Percentiles rank a stretch among this genome's conserved stretches.
Evolutionary conservation across 2,888 invertebrate species (phyloP).

Genomic region (Amorpha juglandis): DNA sequence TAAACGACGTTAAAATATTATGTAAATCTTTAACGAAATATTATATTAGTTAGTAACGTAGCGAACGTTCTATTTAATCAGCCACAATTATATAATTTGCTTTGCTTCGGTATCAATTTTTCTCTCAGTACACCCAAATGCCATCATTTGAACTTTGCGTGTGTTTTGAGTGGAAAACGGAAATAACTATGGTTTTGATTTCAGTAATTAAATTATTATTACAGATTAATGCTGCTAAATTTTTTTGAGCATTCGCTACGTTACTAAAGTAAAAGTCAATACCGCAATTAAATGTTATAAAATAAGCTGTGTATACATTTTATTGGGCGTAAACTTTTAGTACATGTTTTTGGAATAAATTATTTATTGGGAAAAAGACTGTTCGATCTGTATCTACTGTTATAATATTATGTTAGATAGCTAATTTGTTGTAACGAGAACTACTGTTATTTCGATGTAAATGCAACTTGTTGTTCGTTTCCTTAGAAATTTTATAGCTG

Average conservation of each 20-base stretch:
- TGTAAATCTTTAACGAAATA: slow-evolving; percentile 17
- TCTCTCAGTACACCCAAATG: too few relatives aligned
- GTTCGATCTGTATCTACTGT: slow-evolving; percentile 32
- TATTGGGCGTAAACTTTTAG: slow-evolving; percentile 23
- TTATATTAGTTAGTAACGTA: background rate
- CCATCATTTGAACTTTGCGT: too few relatives aligned
- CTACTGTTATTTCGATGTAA: slow-evolving; percentile 12
- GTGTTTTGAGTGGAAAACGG: too few relatives aligned
- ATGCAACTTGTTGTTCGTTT: slow-evolving; percentile 12
- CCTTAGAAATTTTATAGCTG: background rate
- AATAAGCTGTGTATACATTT: background rate
- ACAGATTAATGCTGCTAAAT: background rate
- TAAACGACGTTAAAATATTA: slow-evolving; percentile 9
- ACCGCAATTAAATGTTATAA: background rate
- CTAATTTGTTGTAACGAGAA: slow-evolving; percentile 7
- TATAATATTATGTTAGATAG: slow-evolving; percentile 14
- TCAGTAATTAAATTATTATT: background rate
- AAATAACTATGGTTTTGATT: too few relatives aligned
- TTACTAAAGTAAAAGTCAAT: background rate
- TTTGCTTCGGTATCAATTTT: too few relatives aligned
- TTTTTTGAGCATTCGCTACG: slow-evolving; percentile 2
- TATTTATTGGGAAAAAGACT: slow-evolving; percentile 44
- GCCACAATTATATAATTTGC: too few relatives aligned
- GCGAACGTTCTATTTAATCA: background rate
- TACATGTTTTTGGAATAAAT: slow-evolving; percentile 29